Percentiles rank a stretch among this genome's conserved stretches.
Evolutionary conservation across 2,888 invertebrate species (phyloP).

Genomic region (Stenoptilia bipunctidactyla): DNA sequence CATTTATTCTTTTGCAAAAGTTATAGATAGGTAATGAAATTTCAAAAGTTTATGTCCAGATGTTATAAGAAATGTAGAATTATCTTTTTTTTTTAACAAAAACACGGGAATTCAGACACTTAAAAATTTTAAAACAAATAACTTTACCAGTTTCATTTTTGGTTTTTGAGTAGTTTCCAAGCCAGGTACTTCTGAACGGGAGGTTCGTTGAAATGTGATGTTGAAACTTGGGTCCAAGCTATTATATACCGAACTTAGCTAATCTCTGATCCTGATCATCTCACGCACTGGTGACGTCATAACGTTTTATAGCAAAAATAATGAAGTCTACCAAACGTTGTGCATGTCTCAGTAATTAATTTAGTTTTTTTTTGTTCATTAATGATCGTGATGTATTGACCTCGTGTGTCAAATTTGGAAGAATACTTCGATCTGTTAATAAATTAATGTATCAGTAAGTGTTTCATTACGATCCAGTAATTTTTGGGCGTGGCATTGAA

Average conservation of each 20-base stretch:
- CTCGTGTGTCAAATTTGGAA: constrained; percentile 39
- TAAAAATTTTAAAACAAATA: constrained; percentile 13
- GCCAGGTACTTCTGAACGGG: constrained; percentile 22
- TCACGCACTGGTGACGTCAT: constrained; percentile 47
- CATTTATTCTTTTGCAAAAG: too few relatives aligned
- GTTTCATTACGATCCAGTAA: too few relatives aligned
- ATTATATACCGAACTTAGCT: constrained; percentile 45
- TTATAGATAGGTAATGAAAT: too few relatives aligned
- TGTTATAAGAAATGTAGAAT: too few relatives aligned
- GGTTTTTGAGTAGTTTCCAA: constrained; percentile 9
- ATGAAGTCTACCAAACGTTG: constrained; percentile 34
- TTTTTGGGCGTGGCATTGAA: too few relatives aligned
- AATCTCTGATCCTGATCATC: constrained; percentile 41
- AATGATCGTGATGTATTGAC: constrained; percentile 32
- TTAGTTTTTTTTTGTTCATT: constrained; percentile 26
- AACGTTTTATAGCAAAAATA: constrained; percentile 23
- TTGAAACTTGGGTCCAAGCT: constrained; percentile 27
- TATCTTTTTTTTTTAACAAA: too few relatives aligned
- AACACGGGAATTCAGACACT: not conserved
- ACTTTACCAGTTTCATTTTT: constrained; percentile 61
- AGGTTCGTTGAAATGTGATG: constrained; percentile 30
- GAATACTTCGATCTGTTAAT: constrained; percentile 22
- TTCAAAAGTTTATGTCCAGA: too few relatives aligned
- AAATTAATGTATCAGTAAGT: not conserved
- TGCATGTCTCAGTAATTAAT: constrained; percentile 44